Evolutionary conservation across 2,888 invertebrate species (phyloP).

Genomic region (Drosophila infuscata): DNA sequence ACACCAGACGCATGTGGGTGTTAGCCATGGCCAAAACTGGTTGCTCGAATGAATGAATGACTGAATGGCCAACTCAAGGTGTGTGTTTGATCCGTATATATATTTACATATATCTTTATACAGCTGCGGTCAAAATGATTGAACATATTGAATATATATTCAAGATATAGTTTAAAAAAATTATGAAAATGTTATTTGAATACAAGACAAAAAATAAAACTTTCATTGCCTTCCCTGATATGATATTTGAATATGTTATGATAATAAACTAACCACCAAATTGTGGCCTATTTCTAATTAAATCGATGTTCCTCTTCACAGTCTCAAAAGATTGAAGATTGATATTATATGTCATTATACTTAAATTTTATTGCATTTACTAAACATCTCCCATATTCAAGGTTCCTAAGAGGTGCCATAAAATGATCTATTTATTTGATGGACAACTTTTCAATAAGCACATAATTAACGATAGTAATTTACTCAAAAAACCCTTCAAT

Average conservation of each 20-base stretch:
- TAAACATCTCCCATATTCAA: too few relatives aligned
- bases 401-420: too few relatives aligned
- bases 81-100: constrained; percentile 12
- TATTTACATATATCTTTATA: constrained; percentile 3
- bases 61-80: constrained; percentile 41
- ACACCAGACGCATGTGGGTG: constrained; percentile 46
- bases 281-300: not conserved
- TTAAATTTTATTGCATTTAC: not conserved
- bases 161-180: too few relatives aligned
- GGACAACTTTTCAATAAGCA: too few relatives aligned
- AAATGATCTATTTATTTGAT: too few relatives aligned
- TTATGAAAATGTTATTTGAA: too few relatives aligned
- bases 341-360: not conserved
- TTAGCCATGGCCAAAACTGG: constrained; percentile 55
- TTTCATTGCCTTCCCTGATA: too few relatives aligned
- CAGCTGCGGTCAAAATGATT: not conserved
- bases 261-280: not conserved
- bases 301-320: not conserved
- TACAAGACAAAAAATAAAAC: not conserved
- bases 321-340: not conserved
- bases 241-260: not conserved
- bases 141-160: not conserved
- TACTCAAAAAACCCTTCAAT: too few relatives aligned
- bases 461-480: too few relatives aligned
- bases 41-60: constrained; percentile 19